Evolutionary conservation across 2,113 vertebrate genomes (phyloP).

Genomic region (Danionella cerebrum): DNA sequence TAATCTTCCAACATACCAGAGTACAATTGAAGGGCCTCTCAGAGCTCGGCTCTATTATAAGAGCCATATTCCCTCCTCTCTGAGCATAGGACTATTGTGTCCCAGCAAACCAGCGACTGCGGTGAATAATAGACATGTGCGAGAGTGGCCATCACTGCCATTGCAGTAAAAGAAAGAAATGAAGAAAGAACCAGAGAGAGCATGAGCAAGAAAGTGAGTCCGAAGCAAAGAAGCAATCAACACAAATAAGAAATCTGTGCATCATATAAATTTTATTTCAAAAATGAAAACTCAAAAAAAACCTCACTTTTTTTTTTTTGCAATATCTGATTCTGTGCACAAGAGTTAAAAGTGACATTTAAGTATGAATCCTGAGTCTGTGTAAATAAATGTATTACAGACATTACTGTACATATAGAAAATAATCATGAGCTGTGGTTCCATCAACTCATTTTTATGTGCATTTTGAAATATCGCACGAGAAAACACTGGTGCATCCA

Average conservation of each 20-base stretch:
- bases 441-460: too few species aligned
- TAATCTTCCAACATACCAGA: constrained; percentile 35
- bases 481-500: too few species aligned
- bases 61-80: constrained; percentile 8
- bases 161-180: not conserved
- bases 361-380: too few species aligned
- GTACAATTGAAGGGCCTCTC: constrained; percentile 33
- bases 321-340: too few species aligned
- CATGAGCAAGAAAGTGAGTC: not conserved
- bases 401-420: too few species aligned
- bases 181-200: not conserved
- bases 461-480: too few species aligned
- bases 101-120: constrained; percentile 6
- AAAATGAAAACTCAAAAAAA: too few species aligned
- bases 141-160: not conserved
- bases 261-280: too few species aligned
- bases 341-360: too few species aligned
- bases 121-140: constrained; percentile 16
- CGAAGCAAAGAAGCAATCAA: not conserved
- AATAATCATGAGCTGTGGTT: too few species aligned
- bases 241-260: not conserved
- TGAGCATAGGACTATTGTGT: constrained; percentile 33
- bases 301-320: too few species aligned
- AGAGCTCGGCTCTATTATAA: constrained; percentile 29
- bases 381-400: too few species aligned